A percentile compares a stretch with the other conserved stretches of the same genome.
phyloP scores from a whole-genome alignment of 2,113 vertebrate species.

The Cheilinus undulatus region DNA sequence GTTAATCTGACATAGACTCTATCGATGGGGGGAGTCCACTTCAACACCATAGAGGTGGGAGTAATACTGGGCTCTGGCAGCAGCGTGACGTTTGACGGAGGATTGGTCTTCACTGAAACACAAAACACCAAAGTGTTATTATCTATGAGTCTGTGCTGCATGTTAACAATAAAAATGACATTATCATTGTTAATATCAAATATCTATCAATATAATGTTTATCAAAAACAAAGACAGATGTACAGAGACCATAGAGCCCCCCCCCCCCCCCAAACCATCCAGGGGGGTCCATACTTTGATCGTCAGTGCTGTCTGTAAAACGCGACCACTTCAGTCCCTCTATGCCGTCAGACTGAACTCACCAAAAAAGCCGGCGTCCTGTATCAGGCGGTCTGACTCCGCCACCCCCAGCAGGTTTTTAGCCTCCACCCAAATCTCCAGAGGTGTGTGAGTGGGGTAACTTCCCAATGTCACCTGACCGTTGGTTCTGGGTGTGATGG shows the following conservation, averaged over 20 bases:
- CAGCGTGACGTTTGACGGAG: constrained; percentile 82
- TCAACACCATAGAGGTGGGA: constrained; percentile 83
- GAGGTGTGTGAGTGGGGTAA: constrained; percentile 70
- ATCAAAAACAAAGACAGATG: no score
- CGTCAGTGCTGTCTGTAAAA: no score
- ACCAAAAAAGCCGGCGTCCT: constrained; percentile 84
- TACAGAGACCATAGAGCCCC: no score
- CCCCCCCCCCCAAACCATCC: no score
- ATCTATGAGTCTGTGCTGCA: no score
- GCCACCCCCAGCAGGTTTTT: constrained; percentile 84
- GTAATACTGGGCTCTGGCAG: constrained; percentile 78
- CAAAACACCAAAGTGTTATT: constrained; percentile 2
- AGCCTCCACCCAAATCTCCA: constrained; percentile 88
- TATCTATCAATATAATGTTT: no score
- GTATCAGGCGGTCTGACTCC: constrained; percentile 80
- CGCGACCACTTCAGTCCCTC: no score
- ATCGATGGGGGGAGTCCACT: constrained; percentile 82
- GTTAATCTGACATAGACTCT: constrained; percentile 49
- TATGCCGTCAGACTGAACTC: constrained; percentile 42
- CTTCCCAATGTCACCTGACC: rapidly evolving
- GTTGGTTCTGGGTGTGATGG: rapidly evolving
- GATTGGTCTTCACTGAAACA: constrained; percentile 87
- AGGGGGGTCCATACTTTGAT: no score
- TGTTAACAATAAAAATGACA: no score
- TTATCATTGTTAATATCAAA: no score